Conservation (phyloP, 1,140 invertebrate genomes). For the Globodera ellingtonae region DNA sequence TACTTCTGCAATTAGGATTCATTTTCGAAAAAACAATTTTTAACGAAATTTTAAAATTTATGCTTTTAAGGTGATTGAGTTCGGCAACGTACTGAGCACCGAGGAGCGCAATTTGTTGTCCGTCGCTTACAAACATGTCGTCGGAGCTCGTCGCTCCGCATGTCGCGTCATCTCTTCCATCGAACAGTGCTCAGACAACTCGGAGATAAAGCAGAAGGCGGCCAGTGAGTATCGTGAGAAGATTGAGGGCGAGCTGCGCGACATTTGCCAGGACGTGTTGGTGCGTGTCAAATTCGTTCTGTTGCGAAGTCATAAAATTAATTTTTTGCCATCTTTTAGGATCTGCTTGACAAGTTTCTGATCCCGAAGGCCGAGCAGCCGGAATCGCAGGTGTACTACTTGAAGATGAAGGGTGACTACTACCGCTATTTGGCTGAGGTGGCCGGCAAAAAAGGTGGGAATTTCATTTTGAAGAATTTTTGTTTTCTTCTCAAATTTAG, state of each 20-base stretch:
- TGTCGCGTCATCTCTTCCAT: constrained; percentile 99
- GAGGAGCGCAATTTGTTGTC: constrained; percentile 93
- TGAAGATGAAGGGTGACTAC: constrained; percentile 99
- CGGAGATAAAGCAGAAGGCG: constrained; percentile 95
- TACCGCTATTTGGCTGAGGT: constrained; percentile 98
- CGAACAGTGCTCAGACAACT: constrained; percentile 92
- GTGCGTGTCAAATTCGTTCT: neutral
- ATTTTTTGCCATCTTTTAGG: constrained; percentile 53
- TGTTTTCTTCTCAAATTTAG: neutral
- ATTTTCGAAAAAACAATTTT: neutral
- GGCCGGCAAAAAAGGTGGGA: constrained; percentile 89
- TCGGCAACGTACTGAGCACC: constrained; percentile 87
- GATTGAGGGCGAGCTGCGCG: constrained; percentile 95
- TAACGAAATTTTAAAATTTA: constrained; percentile 52
- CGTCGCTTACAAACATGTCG: constrained; percentile 98
- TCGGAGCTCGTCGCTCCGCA: constrained; percentile 91
- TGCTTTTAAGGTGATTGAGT: constrained; percentile 73
- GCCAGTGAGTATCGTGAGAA: constrained; percentile 96
- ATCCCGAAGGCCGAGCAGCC: constrained; percentile 93
- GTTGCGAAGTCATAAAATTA: no score
- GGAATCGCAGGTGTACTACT: constrained; percentile 97
- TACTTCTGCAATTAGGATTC: neutral
- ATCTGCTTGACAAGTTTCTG: constrained; percentile 91
- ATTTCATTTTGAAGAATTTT: no score
- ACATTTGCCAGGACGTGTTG: constrained; percentile 96